These are phyloP conservation scores for Epinephelus coioides DNA, from an alignment of 2,797 vertebrate species.

Conservation along the genomic window DNA sequence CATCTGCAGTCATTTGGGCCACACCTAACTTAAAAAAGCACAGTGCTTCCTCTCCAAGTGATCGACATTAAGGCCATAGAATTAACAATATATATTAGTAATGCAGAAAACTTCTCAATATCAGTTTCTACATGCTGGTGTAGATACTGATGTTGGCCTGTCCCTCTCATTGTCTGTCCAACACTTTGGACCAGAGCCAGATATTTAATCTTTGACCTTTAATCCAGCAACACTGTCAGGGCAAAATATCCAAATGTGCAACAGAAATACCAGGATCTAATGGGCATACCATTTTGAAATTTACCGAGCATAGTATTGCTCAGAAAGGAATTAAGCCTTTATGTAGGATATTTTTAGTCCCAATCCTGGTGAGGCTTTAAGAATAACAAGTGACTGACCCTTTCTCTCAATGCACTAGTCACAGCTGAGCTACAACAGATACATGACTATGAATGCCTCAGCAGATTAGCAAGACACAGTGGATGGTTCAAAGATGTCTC, in stretches of 20 bases:
- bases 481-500: too few species aligned
- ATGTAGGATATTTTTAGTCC: not conserved
- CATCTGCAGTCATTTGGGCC: not conserved
- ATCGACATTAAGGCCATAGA: not conserved
- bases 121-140: not conserved
- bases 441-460: not conserved
- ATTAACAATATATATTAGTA: not conserved
- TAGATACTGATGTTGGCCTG: not conserved
- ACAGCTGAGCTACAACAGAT: not conserved
- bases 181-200: not conserved
- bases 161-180: not conserved
- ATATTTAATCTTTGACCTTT: slow-evolving; percentile 5
- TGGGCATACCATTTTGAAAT: too few species aligned
- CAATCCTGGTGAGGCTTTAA: not conserved
- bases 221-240: not conserved
- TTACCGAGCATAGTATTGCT: not conserved
- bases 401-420: not conserved
- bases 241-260: not conserved
- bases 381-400: not conserved
- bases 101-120: not conserved
- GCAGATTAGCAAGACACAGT: not conserved
- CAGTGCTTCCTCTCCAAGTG: not conserved
- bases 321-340: not conserved
- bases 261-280: not conserved
- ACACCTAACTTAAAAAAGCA: not conserved